phyloP scores from a whole-genome alignment of 2,888 invertebrate species.

The Eurytoma adleriae region DNA sequence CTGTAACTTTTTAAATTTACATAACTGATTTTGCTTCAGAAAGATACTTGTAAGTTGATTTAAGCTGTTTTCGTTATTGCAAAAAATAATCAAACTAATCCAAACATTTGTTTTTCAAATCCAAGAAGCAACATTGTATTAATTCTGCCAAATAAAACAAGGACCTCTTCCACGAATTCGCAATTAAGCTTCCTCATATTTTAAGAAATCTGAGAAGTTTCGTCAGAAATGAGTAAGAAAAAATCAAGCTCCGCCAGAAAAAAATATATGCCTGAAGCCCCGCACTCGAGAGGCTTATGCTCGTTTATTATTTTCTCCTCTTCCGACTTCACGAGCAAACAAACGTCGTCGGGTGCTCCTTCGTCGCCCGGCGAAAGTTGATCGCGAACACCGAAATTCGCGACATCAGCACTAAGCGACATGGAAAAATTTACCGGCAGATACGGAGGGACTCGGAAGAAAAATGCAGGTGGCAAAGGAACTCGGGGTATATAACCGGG shows the following conservation, averaged over 20 bases:
- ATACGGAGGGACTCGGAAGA: neutral
- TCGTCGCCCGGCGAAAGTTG: neutral
- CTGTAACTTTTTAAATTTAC: no score
- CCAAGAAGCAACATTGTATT: no score
- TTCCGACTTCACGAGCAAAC: slow-evolving; percentile 7
- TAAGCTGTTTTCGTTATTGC: no score
- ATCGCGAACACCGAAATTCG: neutral
- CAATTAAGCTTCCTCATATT: no score
- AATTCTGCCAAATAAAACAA: no score
- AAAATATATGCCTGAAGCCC: neutral
- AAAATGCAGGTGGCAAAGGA: neutral
- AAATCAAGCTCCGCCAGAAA: neutral
- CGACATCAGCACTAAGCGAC: neutral
- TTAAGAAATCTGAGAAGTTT: no score
- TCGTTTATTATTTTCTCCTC: slow-evolving; percentile 35
- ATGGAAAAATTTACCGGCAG: neutral
- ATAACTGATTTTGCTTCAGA: no score
- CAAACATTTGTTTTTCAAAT: no score
- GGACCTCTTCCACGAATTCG: no score
- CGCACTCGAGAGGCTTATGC: neutral
- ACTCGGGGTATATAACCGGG: neutral
- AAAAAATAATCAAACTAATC: no score
- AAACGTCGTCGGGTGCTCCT: neutral
- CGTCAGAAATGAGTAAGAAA: no score
- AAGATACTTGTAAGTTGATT: no score